Conservation (phyloP, 1,140 invertebrate genomes). For the Drosophila aff. region DNA sequence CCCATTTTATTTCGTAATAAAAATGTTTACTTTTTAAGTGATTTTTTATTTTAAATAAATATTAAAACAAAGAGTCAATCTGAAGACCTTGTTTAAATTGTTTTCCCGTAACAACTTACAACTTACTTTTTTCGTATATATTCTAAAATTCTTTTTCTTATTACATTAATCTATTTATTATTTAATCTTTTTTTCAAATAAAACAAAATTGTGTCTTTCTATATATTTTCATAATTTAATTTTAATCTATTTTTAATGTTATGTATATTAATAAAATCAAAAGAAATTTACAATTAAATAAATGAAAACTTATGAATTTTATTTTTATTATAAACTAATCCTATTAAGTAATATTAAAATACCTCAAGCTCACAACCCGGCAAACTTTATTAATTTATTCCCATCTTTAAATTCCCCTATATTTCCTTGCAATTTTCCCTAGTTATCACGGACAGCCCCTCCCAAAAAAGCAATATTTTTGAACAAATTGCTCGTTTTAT, state of each 20-base stretch:
- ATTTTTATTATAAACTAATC: neutral
- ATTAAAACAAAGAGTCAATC: no score
- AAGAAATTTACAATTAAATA: neutral
- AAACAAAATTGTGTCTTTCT: no score
- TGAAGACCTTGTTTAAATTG: no score
- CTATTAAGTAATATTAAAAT: neutral
- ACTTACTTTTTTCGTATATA: no score
- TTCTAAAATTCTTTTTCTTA: no score
- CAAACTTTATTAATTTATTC: neutral
- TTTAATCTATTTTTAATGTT: no score
- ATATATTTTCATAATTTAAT: no score
- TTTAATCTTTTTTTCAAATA: no score
- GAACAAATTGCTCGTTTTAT: slow-evolving; percentile 19
- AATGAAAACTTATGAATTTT: neutral
- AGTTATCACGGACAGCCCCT: slow-evolving; percentile 24
- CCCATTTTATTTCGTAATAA: neutral
- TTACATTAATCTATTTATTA: no score
- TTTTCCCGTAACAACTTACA: no score
- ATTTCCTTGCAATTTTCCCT: slow-evolving; percentile 5
- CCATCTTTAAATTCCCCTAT: neutral
- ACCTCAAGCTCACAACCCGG: neutral
- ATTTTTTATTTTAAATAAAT: neutral
- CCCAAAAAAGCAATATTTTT: neutral
- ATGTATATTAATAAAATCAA: no score
- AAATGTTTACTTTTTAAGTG: neutral